Conservation (phyloP, 2,113 vertebrate genomes). For the Salvelinus fontinalis region DNA sequence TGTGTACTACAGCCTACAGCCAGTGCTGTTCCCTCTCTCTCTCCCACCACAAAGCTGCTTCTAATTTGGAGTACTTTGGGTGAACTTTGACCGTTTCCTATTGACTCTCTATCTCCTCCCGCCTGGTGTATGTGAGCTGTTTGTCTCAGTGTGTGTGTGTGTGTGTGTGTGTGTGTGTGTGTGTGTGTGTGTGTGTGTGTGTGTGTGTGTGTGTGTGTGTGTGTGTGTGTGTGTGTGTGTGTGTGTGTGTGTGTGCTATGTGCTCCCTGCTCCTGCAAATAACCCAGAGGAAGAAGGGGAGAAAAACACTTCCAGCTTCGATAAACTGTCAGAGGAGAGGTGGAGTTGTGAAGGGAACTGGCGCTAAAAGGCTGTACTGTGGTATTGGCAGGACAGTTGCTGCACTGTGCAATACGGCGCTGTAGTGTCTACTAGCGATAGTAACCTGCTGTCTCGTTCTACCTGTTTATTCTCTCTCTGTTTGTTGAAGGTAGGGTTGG, state of each 20-base stretch:
- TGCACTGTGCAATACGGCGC: too few species aligned
- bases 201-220: too few species aligned
- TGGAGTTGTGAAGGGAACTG: conserved; percentile 3
- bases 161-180: too few species aligned
- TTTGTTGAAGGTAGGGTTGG: conserved; percentile 1
- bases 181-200: too few species aligned
- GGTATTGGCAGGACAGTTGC: too few species aligned
- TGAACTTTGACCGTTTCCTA: conserved; percentile 91
- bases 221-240: too few species aligned
- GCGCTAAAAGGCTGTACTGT: too few species aligned
- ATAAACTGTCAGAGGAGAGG: conserved; percentile 38
- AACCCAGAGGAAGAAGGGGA: conserved; percentile 56
- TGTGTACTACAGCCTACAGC: conserved; percentile 44
- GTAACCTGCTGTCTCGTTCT: background rate
- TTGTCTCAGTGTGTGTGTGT: too few species aligned
- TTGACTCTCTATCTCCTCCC: conserved; percentile 72
- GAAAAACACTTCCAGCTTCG: conserved; percentile 70
- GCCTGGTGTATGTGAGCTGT: too few species aligned
- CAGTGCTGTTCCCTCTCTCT: conserved; percentile 3
- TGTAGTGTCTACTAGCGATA: too few species aligned
- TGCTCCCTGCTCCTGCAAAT: conserved; percentile 72
- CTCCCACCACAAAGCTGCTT: conserved; percentile 75
- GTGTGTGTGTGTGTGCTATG: conserved; percentile 75
- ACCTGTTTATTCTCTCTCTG: background rate
- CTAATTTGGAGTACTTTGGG: conserved; percentile 89